Evolutionary conservation across 2,888 invertebrate genomes (phyloP), one percentile per base, ranked within the genome.

Genomic region (Ormyrus pomaceus): DNA sequence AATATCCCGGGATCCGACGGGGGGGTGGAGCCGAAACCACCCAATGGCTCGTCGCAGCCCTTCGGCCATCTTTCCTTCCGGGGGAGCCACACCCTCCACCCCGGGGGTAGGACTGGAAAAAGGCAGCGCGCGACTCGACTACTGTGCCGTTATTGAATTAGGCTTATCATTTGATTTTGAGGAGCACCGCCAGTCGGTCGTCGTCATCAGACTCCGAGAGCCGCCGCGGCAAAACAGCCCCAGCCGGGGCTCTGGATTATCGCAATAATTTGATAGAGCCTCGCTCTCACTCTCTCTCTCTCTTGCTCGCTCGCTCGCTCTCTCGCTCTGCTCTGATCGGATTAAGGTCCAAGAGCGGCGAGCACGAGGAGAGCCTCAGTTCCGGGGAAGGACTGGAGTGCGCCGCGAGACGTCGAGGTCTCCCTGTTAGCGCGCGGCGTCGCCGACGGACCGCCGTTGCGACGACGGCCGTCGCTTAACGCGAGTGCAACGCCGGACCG

Each of bases 111-210:
- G 19, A n/a, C 58, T 10, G 58, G 58, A 19, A 19, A 19, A 53
- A 53, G 51, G n/a, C n/a, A 11, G 56, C 56, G 82, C 85, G 19
- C 19, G 19, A 19, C 19, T 19, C 19, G 19, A 19, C 19, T 19
- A 19, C 19, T 19, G 19, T 19, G 19, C 19, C 82, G 88, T 89
- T 90, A 90, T 90, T 90, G 90, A 90, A 90, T 90, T 90, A 90
- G 90, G 90, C 90, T 90, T 89, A 90, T 90, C 90, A 90, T 90
- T 90, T 90, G 90, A 90, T 90, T 90, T 90, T 88, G 89, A 90
- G 90, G 87, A 90, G 89, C 89, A 87, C 88, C 89, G 88, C 89
- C 89, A 88, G 89, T 89, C 89, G 90, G 90, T 89, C 87, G 90
- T 53, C 13, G 19, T 19, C 19, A 19, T 19, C 19, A 19, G 19